Evolutionary conservation across 2,113 vertebrate species (phyloP).

Genomic region (Sapajus apella): DNA sequence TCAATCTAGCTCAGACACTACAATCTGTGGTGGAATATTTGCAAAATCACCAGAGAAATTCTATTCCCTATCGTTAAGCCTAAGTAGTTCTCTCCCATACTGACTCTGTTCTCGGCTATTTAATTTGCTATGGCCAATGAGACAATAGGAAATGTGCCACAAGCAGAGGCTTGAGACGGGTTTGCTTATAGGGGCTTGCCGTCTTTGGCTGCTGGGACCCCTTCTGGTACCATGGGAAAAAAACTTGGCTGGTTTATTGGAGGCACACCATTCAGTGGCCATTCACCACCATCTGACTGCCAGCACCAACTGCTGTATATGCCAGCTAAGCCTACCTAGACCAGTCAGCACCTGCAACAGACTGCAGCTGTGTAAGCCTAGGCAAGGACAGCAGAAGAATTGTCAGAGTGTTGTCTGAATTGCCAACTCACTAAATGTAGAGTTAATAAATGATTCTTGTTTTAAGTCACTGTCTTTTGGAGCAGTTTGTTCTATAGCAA

Average conservation of each 20-base stretch:
- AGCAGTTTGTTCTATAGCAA: neutral
- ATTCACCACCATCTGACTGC: neutral
- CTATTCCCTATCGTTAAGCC: neutral
- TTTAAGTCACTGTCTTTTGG: neutral
- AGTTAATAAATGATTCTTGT: neutral
- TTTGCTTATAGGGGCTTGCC: neutral
- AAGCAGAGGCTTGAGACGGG: neutral
- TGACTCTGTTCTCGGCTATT: neutral
- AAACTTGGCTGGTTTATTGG: neutral
- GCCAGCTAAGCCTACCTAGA: neutral
- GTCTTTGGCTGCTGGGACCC: neutral
- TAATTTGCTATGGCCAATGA: neutral
- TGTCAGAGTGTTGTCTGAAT: neutral
- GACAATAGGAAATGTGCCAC: neutral
- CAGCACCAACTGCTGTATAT: neutral
- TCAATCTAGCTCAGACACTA: neutral
- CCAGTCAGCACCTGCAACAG: neutral
- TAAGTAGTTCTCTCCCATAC: neutral
- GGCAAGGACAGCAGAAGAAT: neutral
- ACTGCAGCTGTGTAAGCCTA: neutral
- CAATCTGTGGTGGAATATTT: neutral
- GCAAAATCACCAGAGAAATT: neutral
- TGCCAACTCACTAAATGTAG: neutral
- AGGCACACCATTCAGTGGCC: neutral
- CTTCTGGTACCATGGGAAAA: neutral